phyloP scores from a whole-genome alignment of 2,797 vertebrate species.

The Pampus argenteus region DNA sequence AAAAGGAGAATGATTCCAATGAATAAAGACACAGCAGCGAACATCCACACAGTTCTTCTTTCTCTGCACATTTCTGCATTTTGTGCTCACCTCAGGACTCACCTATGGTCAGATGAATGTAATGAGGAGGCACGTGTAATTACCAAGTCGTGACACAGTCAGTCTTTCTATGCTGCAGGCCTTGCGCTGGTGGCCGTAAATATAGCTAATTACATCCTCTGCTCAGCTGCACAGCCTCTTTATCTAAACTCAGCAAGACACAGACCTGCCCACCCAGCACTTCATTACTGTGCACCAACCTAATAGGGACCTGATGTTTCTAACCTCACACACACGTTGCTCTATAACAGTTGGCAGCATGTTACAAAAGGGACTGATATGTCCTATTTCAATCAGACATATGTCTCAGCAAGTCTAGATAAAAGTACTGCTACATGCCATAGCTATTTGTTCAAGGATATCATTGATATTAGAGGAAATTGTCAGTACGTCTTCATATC shows the following conservation, averaged over 20 bases:
- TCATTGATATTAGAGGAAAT: background rate
- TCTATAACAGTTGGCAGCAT: constrained; percentile 65
- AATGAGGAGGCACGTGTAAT: constrained; percentile 72
- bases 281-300: constrained; percentile 80
- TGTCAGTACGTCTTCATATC: background rate
- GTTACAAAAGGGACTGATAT: constrained; percentile 38
- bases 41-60: background rate
- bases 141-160: constrained; percentile 75
- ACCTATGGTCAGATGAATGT: constrained; percentile 39
- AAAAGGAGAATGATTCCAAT: constrained; percentile 14
- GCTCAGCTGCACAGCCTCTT: constrained; percentile 78
- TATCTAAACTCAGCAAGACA: constrained; percentile 86
- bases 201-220: constrained; percentile 84
- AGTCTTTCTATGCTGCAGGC: constrained; percentile 68
- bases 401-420: background rate
- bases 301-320: constrained; percentile 72
- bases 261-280: constrained; percentile 79
- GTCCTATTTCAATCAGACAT: constrained; percentile 24
- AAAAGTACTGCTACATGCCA: background rate
- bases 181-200: constrained; percentile 74
- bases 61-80: constrained; percentile 28
- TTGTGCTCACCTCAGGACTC: constrained; percentile 20
- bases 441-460: background rate
- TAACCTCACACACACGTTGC: constrained; percentile 68
- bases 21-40: constrained; percentile 15